These are phyloP conservation scores for Borostomias antarcticus DNA, from an alignment of 2,797 vertebrate genomes.

Conservation along the genomic window DNA sequence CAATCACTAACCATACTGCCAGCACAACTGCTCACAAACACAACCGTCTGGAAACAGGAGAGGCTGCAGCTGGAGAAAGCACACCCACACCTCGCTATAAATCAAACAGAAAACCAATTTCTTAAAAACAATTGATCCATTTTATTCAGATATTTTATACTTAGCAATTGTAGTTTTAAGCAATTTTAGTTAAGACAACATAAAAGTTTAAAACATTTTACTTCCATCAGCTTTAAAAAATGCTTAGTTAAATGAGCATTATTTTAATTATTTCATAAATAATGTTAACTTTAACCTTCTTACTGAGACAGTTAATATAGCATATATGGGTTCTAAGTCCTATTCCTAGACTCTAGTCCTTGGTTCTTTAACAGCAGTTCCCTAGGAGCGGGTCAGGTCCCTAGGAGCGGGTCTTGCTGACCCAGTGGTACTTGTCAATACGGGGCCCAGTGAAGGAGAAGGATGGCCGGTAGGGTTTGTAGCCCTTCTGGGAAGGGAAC, in stretches of 20 bases:
- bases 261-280: not conserved
- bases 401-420: constrained; percentile 82
- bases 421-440: constrained; percentile 93
- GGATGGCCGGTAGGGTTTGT: constrained; percentile 69
- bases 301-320: too few relatives aligned
- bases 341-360: not conserved
- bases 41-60: not conserved
- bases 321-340: not conserved
- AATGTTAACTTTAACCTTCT: constrained; percentile 2
- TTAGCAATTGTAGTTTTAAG: not conserved
- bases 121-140: not conserved
- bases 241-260: constrained; percentile 18
- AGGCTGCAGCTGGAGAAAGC: too few relatives aligned
- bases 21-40: constrained; percentile 67
- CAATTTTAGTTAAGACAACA: constrained; percentile 13
- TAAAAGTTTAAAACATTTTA: not conserved
- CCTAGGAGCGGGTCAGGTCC: not conserved
- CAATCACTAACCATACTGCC: constrained; percentile 92
- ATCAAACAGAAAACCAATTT: not conserved
- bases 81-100: not conserved
- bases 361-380: not conserved
- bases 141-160: constrained; percentile 20
- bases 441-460: constrained; percentile 74
- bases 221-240: constrained; percentile 17
- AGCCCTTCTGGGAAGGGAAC: constrained; percentile 68